Evolutionary conservation across 2,888 invertebrate species (phyloP).

Genomic region (Azorinus chamasolen): DNA sequence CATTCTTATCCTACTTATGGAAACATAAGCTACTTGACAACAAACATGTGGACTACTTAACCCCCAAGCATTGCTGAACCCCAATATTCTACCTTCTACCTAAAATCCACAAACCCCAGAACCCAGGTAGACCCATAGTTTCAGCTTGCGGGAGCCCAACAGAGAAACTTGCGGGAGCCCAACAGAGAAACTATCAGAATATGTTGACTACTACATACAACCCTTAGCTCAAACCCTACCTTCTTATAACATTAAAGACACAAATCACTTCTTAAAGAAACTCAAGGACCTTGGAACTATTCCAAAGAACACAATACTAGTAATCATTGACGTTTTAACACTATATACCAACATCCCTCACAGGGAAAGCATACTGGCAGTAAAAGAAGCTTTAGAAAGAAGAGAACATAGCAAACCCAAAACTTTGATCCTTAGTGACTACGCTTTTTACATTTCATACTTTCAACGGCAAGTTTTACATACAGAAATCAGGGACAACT

Average conservation of each 20-base stretch:
- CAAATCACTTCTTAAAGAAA: conserved; percentile 13
- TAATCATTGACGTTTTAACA: conserved; percentile 9
- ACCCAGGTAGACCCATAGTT: no score
- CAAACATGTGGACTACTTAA: background rate
- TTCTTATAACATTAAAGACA: conserved; percentile 19
- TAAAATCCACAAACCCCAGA: background rate
- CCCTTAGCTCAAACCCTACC: conserved; percentile 6
- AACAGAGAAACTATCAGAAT: conserved; percentile 12
- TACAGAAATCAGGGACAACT: conserved; percentile 28
- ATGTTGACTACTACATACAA: conserved; percentile 13
- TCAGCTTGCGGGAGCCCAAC: background rate
- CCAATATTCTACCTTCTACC: conserved; percentile 12
- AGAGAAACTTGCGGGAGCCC: no score
- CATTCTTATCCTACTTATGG: no score
- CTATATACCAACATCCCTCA: conserved; percentile 22
- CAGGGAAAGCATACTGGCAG: conserved; percentile 7
- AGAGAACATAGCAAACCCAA: background rate
- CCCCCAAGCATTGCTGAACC: conserved; percentile 4
- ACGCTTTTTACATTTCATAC: conserved; percentile 21
- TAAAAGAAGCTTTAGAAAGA: conserved; percentile 12
- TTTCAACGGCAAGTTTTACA: conserved; percentile 15
- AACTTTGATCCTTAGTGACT: conserved; percentile 25
- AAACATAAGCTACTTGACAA: no score
- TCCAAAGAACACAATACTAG: conserved; percentile 2
- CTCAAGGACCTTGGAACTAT: background rate